A percentile compares a stretch with the other conserved stretches of the same genome.
Evolutionary conservation across 2,797 vertebrate genomes (phyloP).

Genomic region (Carapus acus): DNA sequence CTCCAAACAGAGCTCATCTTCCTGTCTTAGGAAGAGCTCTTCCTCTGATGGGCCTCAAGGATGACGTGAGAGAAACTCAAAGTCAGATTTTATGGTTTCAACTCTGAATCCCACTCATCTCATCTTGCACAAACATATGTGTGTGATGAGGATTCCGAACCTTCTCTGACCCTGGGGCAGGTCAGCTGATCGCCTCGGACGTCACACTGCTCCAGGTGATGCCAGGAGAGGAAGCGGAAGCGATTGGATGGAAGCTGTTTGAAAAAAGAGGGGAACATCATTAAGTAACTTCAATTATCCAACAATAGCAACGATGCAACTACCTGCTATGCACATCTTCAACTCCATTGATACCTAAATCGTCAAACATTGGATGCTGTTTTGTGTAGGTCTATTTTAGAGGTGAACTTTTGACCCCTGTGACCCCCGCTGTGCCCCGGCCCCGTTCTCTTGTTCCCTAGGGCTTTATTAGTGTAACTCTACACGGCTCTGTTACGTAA

Average conservation of each 20-base stretch:
- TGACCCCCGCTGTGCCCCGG: constrained; percentile 15
- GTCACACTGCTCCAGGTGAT: constrained; percentile 77
- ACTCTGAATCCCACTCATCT: too few relatives aligned
- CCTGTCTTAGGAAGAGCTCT: constrained; percentile 68
- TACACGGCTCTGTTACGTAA: constrained; percentile 37
- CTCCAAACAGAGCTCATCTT: constrained; percentile 51
- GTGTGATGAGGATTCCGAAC: constrained; percentile 57
- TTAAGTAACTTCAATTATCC: background rate
- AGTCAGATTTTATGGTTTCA: too few relatives aligned
- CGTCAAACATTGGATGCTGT: background rate
- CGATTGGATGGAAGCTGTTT: constrained; percentile 84
- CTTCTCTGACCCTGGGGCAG: constrained; percentile 90
- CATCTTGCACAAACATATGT: background rate
- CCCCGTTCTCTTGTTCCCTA: constrained; percentile 27
- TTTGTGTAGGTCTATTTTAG: constrained; percentile 1
- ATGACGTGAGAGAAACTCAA: constrained; percentile 16
- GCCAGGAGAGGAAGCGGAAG: constrained; percentile 82
- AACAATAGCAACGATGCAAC: too few relatives aligned
- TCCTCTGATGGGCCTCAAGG: constrained; percentile 79
- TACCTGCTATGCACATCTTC: background rate
- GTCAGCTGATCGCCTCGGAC: constrained; percentile 83
- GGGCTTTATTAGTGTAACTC: constrained; percentile 39
- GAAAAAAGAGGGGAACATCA: constrained; percentile 9
- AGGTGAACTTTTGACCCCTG: constrained; percentile 35
- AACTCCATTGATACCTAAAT: background rate